These are phyloP conservation scores for Poeciliopsis prolifica DNA, from an alignment of 2,113 vertebrate genomes.

Conservation along the genomic window DNA sequence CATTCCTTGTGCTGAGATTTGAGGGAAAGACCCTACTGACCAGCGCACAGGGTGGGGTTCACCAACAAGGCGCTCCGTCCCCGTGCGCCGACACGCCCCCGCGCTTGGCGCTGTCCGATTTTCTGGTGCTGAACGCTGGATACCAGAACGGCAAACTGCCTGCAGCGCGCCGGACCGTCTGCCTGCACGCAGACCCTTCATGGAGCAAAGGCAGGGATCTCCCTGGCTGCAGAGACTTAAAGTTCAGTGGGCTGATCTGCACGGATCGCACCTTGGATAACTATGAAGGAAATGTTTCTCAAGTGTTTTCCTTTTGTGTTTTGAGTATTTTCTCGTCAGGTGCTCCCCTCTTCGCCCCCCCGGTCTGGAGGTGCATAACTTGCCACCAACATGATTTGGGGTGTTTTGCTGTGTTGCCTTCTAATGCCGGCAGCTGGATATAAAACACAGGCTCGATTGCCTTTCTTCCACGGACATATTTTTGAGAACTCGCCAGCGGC, in stretches of 20 bases:
- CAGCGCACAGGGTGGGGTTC: slow-evolving; percentile 65
- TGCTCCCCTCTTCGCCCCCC: background rate
- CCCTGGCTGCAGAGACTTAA: slow-evolving; percentile 47
- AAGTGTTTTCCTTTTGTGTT: slow-evolving; percentile 45
- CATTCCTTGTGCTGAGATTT: slow-evolving; percentile 12
- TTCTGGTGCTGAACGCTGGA: slow-evolving; percentile 69
- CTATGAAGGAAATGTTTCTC: slow-evolving; percentile 39
- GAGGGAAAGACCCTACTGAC: slow-evolving; percentile 46
- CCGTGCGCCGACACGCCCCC: slow-evolving; percentile 73
- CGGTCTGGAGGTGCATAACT: slow-evolving; percentile 57
- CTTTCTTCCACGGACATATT: slow-evolving; percentile 85
- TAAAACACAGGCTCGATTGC: slow-evolving; percentile 63
- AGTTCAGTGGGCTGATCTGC: slow-evolving; percentile 50
- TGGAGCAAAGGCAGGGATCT: slow-evolving; percentile 43
- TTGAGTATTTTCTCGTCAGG: slow-evolving; percentile 37
- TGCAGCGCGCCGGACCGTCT: slow-evolving; percentile 58
- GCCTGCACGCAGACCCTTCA: slow-evolving; percentile 54
- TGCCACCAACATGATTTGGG: slow-evolving; percentile 76
- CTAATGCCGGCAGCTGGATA: slow-evolving; percentile 66
- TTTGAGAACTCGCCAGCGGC: slow-evolving; percentile 86
- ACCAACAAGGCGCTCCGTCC: slow-evolving; percentile 60
- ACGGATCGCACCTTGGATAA: slow-evolving; percentile 44
- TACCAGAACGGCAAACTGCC: slow-evolving; percentile 53
- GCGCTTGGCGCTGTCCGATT: slow-evolving; percentile 80
- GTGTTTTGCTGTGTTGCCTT: slow-evolving; percentile 71